These are phyloP conservation scores for cattle (Bos taurus) DNA, from an alignment of 2,113 vertebrate genomes.

Conservation along the genomic window DNA sequence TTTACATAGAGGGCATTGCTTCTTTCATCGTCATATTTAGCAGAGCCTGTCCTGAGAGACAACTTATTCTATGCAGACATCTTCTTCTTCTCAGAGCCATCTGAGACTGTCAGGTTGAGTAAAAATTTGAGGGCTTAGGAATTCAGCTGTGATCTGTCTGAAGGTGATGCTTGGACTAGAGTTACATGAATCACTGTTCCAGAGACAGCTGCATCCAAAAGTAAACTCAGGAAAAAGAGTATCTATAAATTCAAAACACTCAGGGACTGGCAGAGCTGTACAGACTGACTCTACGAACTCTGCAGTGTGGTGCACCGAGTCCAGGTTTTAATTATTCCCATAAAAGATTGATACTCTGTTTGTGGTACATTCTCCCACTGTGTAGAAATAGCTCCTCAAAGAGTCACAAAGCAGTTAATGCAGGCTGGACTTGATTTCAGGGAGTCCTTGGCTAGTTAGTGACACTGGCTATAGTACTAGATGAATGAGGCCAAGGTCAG, in stretches of 20 bases:
- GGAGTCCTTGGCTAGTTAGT: neutral
- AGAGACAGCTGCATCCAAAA: slow-evolving; percentile 41
- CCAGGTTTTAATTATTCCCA: slow-evolving; percentile 47
- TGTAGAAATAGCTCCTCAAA: slow-evolving; percentile 17
- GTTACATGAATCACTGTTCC: slow-evolving; percentile 51
- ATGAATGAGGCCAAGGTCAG: neutral
- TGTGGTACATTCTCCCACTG: neutral
- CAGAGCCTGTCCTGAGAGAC: neutral
- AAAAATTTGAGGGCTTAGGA: slow-evolving; percentile 51
- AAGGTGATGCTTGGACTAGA: slow-evolving; percentile 37
- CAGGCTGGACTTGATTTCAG: neutral
- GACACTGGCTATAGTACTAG: neutral
- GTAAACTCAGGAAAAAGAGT: slow-evolving; percentile 49
- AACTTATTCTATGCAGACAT: slow-evolving; percentile 38
- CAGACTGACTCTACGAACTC: neutral
- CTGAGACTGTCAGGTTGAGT: slow-evolving; percentile 44
- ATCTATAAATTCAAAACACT: slow-evolving; percentile 61
- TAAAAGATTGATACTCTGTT: slow-evolving; percentile 41
- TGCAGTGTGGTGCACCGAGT: neutral
- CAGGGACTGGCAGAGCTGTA: neutral
- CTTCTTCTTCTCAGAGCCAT: slow-evolving; percentile 21
- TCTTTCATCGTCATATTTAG: neutral
- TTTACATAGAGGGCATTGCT: neutral
- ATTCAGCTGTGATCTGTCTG: slow-evolving; percentile 55
- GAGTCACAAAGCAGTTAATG: neutral